Percentiles rank a stretch among this genome's conserved stretches.
phyloP scores from a whole-genome alignment of 2,797 vertebrate genomes.

The Lacerta agilis region DNA sequence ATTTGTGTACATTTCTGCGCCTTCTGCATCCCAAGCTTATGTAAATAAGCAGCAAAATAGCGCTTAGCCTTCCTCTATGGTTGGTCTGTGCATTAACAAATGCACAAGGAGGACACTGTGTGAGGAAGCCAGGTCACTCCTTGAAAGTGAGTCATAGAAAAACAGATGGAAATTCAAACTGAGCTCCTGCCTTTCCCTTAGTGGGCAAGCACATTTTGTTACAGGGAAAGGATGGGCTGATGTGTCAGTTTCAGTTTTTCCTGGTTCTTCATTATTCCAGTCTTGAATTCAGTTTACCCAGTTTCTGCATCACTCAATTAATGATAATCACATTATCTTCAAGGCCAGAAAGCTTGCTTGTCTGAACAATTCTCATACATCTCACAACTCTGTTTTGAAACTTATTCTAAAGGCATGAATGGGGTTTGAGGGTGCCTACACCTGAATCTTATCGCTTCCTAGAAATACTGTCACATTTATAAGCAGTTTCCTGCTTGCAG shows the following conservation, averaged over 20 bases:
- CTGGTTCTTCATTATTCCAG: too few species aligned
- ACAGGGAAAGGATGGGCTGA: too few species aligned
- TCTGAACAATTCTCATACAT: neutral
- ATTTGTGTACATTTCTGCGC: neutral
- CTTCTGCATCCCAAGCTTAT: constrained; percentile 6
- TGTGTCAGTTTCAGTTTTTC: too few species aligned
- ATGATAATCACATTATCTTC: neutral
- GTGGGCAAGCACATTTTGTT: neutral
- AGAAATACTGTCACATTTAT: neutral
- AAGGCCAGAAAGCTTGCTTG: neutral
- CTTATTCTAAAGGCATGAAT: neutral
- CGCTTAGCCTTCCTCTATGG: neutral
- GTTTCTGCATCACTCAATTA: neutral
- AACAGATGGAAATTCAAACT: neutral
- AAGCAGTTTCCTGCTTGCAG: constrained; percentile 9
- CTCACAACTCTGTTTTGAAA: neutral
- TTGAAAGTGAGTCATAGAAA: neutral
- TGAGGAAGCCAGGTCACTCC: neutral
- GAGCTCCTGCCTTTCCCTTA: neutral
- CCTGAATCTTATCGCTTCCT: constrained; percentile 40
- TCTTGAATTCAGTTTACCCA: too few species aligned
- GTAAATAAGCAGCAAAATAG: neutral
- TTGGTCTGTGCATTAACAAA: neutral
- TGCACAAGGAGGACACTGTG: neutral
- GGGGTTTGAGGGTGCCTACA: constrained; percentile 35